Conservation (phyloP, 2,888 invertebrate species). For the Megalurothrips usitatus region DNA sequence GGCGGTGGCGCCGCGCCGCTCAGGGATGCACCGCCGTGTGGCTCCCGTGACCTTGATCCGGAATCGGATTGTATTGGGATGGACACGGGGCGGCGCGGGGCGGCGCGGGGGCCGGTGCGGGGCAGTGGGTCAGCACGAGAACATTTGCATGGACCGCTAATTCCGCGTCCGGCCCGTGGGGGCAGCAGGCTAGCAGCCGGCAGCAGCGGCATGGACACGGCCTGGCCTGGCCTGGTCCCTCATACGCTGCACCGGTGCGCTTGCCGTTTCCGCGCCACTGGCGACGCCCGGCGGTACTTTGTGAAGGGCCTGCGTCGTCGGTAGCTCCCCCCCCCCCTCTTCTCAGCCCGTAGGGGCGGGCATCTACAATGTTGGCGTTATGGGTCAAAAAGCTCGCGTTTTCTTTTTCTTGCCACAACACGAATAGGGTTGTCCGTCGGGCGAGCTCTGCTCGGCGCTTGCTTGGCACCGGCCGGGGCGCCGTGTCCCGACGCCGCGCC, state of each 20-base stretch:
- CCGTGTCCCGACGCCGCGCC: not conserved
- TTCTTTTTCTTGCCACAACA: too few species aligned
- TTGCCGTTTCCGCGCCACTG: too few species aligned
- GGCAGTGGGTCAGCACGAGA: not conserved
- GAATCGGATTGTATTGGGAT: not conserved
- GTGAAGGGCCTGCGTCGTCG: too few species aligned
- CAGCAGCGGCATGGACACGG: not conserved
- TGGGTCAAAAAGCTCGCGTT: too few species aligned
- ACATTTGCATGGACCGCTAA: slow-evolving; percentile 2
- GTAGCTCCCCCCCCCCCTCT: too few species aligned
- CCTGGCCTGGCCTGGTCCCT: too few species aligned
- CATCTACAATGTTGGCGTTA: too few species aligned
- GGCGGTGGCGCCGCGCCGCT: too few species aligned
- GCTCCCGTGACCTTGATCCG: not conserved
- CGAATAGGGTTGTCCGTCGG: too few species aligned
- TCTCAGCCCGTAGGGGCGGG: too few species aligned
- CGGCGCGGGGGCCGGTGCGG: not conserved
- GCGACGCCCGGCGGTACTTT: too few species aligned
- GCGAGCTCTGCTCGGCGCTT: not conserved
- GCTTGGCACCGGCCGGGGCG: not conserved
- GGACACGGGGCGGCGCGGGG: not conserved
- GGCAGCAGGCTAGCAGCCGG: not conserved
- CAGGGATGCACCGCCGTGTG: not conserved
- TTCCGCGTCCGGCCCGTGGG: not conserved
- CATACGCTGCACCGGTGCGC: too few species aligned